These are phyloP conservation scores for Melanotaenia nigrans DNA, from an alignment of 2,797 vertebrate genomes.

Conservation along the genomic window DNA sequence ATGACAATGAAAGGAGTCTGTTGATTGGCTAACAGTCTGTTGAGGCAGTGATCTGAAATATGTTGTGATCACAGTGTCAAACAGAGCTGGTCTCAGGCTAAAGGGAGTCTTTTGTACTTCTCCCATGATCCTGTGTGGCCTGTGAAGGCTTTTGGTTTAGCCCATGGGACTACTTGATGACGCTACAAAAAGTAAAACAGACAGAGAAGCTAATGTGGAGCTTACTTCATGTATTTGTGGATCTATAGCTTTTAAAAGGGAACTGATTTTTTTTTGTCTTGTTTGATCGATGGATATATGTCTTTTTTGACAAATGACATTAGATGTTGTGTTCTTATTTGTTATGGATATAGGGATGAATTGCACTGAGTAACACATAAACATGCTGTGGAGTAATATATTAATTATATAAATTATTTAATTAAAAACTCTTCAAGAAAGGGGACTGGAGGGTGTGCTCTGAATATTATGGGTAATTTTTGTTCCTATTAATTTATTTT, in stretches of 20 bases:
- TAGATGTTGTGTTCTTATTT: neutral
- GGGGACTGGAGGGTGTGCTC: no score
- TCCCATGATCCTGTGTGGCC: conserved; percentile 66
- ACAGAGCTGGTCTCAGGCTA: conserved; percentile 50
- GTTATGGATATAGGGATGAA: neutral
- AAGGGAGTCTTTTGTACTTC: conserved; percentile 69
- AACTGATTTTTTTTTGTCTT: neutral
- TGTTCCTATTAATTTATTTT: no score
- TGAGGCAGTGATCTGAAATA: conserved; percentile 53
- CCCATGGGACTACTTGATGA: conserved; percentile 51
- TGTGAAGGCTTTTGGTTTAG: conserved; percentile 42
- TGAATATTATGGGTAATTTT: no score
- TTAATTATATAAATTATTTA: no score
- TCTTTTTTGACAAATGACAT: neutral
- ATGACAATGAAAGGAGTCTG: conserved; percentile 71
- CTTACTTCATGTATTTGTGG: conserved; percentile 15
- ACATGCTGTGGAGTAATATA: neutral
- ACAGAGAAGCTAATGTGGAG: conserved; percentile 19
- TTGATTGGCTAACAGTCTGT: conserved; percentile 63
- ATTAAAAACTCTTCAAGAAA: no score
- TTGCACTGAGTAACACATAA: neutral
- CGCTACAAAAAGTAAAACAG: conserved; percentile 47
- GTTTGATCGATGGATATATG: neutral
- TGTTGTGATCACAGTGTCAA: conserved; percentile 67
- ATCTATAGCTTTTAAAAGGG: neutral